Evolutionary conservation across 2,888 invertebrate genomes (phyloP).

Genomic region (Hirtodrosophila alboralis): DNA sequence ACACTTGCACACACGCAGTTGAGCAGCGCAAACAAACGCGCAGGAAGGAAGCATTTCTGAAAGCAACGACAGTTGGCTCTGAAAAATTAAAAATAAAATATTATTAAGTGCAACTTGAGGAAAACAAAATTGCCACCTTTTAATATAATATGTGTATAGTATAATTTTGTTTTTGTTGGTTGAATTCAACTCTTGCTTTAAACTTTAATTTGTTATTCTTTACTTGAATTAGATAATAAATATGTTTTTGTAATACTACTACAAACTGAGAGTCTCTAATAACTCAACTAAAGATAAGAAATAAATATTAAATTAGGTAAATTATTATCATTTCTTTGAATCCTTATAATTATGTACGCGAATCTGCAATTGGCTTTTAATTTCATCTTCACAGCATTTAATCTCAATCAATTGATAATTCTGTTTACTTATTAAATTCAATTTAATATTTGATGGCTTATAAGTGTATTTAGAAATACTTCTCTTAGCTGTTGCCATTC

Average conservation of each 20-base stretch:
- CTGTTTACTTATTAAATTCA: conserved; percentile 32
- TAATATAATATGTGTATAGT: too few species aligned
- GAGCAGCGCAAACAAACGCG: conserved; percentile 65
- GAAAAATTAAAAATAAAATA: conserved; percentile 41
- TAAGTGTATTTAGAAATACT: conserved; percentile 26
- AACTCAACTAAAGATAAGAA: too few species aligned
- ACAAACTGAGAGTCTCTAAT: too few species aligned
- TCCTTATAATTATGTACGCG: too few species aligned
- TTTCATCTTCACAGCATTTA: too few species aligned
- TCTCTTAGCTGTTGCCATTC: conserved; percentile 11
- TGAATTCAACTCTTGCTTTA: too few species aligned
- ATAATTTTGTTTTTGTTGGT: not conserved
- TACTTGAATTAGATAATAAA: too few species aligned
- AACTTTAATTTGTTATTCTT: too few species aligned
- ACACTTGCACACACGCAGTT: conserved; percentile 16
- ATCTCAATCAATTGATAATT: not conserved
- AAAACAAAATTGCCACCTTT: conserved; percentile 2
- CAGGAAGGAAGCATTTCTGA: conserved; percentile 35
- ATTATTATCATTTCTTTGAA: too few species aligned
- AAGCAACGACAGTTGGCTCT: conserved; percentile 13
- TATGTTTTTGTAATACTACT: too few species aligned
- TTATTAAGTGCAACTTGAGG: conserved; percentile 24
- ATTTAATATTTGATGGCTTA: conserved; percentile 26
- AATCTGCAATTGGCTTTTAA: too few species aligned
- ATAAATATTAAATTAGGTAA: too few species aligned